These are phyloP conservation scores for Pyrgilauda ruficollis DNA, from an alignment of 2,113 vertebrate species.

Conservation along the genomic window DNA sequence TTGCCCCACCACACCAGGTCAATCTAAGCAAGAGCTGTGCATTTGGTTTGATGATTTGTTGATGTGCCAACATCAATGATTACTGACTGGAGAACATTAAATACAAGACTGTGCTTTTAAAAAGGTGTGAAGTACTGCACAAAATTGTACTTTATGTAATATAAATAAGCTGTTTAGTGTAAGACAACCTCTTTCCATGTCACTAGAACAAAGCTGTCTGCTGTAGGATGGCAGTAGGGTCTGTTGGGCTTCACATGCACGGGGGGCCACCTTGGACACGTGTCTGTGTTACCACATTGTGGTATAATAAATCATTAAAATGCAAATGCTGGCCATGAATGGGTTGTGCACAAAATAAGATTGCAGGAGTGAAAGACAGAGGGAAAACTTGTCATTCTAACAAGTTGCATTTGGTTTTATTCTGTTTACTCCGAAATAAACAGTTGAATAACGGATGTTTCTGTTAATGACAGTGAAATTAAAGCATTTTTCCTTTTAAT, in stretches of 20 bases:
- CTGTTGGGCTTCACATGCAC: background rate
- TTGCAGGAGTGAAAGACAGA: background rate
- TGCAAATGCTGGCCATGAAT: background rate
- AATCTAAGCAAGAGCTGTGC: background rate
- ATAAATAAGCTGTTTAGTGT: background rate
- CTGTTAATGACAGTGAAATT: slow-evolving; percentile 19
- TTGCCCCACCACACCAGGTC: background rate
- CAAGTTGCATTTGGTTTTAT: background rate
- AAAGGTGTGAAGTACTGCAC: slow-evolving; percentile 21
- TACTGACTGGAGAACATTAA: background rate
- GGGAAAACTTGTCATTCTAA: slow-evolving; percentile 6
- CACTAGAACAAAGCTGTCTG: background rate
- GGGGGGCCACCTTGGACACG: background rate
- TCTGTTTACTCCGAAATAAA: slow-evolving; percentile 5
- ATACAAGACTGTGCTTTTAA: background rate
- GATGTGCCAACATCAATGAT: background rate
- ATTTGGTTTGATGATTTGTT: background rate
- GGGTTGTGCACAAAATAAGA: background rate
- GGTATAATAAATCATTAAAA: background rate
- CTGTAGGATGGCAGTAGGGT: background rate
- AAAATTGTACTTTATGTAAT: background rate
- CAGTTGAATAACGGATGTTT: background rate
- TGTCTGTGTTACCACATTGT: background rate
- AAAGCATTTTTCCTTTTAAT: slow-evolving; percentile 7
- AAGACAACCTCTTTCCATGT: slow-evolving; percentile 18